phyloP scores from a whole-genome alignment of 2,113 vertebrate species.

The Aspiorhynchus laticeps region DNA sequence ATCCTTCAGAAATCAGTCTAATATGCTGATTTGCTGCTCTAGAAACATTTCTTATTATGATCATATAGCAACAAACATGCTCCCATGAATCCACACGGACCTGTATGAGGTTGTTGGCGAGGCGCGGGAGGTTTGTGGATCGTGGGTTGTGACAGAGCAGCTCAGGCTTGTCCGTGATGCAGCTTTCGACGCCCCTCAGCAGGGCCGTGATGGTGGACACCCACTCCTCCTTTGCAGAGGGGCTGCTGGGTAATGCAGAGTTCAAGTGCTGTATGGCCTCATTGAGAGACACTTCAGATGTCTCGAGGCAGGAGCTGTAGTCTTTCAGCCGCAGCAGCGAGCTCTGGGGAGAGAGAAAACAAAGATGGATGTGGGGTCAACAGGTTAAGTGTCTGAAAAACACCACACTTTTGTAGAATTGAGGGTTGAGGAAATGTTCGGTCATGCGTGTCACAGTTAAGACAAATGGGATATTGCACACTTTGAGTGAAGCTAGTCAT shows the following conservation, averaged over 20 bases:
- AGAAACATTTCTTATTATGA: background rate
- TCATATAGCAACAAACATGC: background rate
- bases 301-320: conserved; percentile 87
- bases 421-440: background rate
- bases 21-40: too few relatives aligned
- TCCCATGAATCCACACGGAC: conserved; percentile 64
- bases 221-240: conserved; percentile 92
- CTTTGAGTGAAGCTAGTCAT: background rate
- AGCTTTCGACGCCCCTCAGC: conserved; percentile 85
- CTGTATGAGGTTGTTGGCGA: conserved; percentile 95
- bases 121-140: conserved; percentile 78
- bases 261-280: conserved; percentile 94
- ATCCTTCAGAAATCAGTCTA: background rate
- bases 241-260: conserved; percentile 70
- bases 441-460: background rate
- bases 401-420: background rate
- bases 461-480: background rate
- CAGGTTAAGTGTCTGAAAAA: conserved; percentile 19
- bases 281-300: conserved; percentile 89
- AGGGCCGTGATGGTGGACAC: conserved; percentile 86
- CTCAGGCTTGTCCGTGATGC: conserved; percentile 77
- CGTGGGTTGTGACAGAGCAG: conserved; percentile 78
- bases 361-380: background rate
- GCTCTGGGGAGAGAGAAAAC: conserved; percentile 73
- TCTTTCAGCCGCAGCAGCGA: conserved; percentile 89